Conservation (phyloP, 2,797 vertebrate genomes). For the Ctenosaura bakeri region DNA sequence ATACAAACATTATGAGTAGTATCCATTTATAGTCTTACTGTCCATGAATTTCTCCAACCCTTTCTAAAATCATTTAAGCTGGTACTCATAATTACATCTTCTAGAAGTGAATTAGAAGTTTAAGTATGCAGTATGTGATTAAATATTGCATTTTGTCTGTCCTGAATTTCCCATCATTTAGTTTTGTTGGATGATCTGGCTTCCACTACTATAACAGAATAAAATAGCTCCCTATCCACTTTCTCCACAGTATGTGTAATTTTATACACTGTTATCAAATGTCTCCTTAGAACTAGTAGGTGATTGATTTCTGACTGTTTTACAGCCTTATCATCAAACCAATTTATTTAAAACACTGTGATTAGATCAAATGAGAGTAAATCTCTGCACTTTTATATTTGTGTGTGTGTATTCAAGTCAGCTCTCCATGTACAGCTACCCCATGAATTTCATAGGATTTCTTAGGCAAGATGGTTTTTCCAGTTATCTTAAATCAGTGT, state of each 20-base stretch:
- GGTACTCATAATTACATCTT: not conserved
- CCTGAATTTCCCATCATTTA: not conserved
- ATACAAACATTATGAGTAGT: not conserved
- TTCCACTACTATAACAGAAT: not conserved
- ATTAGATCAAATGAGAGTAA: slow-evolving; percentile 14
- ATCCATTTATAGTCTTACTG: not conserved
- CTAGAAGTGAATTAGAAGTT: not conserved
- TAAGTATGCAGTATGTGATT: not conserved
- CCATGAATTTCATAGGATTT: no score
- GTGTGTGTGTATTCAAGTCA: no score
- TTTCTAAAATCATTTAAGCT: not conserved
- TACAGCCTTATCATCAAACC: not conserved
- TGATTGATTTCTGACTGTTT: not conserved
- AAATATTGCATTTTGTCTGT: not conserved
- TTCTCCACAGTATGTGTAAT: not conserved
- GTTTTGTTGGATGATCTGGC: not conserved
- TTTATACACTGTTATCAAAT: not conserved
- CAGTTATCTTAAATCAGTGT: no score
- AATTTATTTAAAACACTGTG: not conserved
- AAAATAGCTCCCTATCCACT: not conserved
- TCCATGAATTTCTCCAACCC: not conserved
- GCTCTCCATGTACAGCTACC: no score
- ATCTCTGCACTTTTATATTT: not conserved
- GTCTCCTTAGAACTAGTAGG: not conserved
- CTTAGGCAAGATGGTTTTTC: no score